A percentile compares a stretch with the other conserved stretches of the same genome.
Evolutionary conservation across 2,113 vertebrate species (phyloP).

Genomic region (Engystomops pustulosus): DNA sequence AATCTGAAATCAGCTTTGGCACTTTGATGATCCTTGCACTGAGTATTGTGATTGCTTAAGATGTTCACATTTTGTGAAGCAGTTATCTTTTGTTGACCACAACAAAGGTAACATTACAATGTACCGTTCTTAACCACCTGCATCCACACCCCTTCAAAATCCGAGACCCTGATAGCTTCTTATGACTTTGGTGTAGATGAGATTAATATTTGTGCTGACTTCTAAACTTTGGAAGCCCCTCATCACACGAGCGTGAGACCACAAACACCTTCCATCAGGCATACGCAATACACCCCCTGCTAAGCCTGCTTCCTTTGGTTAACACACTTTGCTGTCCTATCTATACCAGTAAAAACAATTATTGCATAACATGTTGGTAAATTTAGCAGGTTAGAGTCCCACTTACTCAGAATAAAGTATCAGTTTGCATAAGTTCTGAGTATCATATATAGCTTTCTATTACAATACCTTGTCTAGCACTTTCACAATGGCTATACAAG

Average conservation of each 20-base stretch:
- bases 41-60: no score
- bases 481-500: neutral
- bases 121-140: neutral
- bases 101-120: neutral
- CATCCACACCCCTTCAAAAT: neutral
- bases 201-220: slow-evolving; percentile 51
- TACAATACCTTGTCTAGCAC: neutral
- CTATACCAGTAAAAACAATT: slow-evolving; percentile 49
- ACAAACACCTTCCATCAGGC: slow-evolving; percentile 50
- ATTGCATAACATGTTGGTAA: slow-evolving; percentile 56
- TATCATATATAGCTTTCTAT: slow-evolving; percentile 23
- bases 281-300: slow-evolving; percentile 19
- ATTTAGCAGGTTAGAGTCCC: slow-evolving; percentile 46
- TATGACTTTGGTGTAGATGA: neutral
- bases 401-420: slow-evolving; percentile 40
- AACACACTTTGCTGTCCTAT: slow-evolving; percentile 48
- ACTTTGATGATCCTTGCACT: no score
- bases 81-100: neutral
- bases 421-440: neutral
- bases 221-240: slow-evolving; percentile 40
- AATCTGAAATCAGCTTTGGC: no score
- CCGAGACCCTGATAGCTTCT: neutral
- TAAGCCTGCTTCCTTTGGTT: slow-evolving; percentile 51
- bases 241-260: slow-evolving; percentile 33
- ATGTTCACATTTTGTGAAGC: neutral